phyloP scores from a whole-genome alignment of 2,113 vertebrate genomes.

The Mormyrus lacerda region DNA sequence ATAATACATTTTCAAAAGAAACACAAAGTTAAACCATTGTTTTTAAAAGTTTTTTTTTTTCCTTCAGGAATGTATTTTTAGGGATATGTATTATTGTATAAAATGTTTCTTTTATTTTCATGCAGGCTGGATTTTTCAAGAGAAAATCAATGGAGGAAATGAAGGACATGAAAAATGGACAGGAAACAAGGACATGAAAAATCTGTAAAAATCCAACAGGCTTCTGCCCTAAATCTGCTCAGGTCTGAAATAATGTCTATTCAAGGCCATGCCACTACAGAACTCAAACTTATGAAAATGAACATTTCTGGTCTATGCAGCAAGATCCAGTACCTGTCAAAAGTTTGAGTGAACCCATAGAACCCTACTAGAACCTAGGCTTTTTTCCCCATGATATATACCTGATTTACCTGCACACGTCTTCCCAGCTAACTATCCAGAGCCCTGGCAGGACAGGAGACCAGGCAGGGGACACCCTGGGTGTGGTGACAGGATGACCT shows the following conservation, averaged over 20 bases:
- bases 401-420: neutral
- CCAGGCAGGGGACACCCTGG: neutral
- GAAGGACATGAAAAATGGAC: slow-evolving; percentile 47
- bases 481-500: neutral
- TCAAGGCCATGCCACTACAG: neutral
- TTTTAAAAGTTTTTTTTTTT: neutral
- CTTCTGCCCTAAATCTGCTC: slow-evolving; percentile 14
- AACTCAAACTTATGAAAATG: neutral
- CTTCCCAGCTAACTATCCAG: neutral
- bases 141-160: slow-evolving; percentile 60
- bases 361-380: slow-evolving; percentile 29
- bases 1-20: neutral
- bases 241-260: neutral
- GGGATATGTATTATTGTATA: neutral
- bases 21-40: neutral
- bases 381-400: neutral
- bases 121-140: slow-evolving; percentile 66
- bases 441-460: neutral
- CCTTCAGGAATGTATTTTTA: neutral
- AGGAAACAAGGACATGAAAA: slow-evolving; percentile 35
- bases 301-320: neutral
- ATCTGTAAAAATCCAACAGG: slow-evolving; percentile 34
- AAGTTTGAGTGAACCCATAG: neutral
- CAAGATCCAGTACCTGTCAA: neutral
- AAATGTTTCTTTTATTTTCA: neutral